Percentiles rank a stretch among this genome's conserved stretches.
These are phyloP conservation scores for Ectropis grisescens DNA, from an alignment of 1,140 invertebrate species.

Conservation along the genomic window DNA sequence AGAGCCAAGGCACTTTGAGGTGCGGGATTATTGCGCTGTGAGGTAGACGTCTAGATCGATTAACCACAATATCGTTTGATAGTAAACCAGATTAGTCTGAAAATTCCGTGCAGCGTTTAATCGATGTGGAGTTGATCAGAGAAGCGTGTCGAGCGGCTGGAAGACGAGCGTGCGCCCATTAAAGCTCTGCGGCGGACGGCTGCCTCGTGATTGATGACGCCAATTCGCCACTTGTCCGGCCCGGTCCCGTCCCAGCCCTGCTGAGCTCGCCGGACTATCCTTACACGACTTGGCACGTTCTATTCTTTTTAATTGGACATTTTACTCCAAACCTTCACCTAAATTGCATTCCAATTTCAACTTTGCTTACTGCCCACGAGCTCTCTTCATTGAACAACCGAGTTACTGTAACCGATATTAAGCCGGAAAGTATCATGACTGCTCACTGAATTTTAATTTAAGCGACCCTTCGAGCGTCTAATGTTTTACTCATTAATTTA, in stretches of 20 bases:
- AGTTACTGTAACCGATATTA: too few species aligned
- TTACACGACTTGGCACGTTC: conserved; percentile 15
- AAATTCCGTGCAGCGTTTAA: conserved; percentile 4
- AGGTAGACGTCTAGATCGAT: too few species aligned
- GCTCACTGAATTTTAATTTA: too few species aligned
- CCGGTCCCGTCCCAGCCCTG: conserved; percentile 4
- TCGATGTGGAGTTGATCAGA: conserved; percentile 12
- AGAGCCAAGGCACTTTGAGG: too few species aligned
- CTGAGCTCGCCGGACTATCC: conserved; percentile 4
- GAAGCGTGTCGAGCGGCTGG: conserved; percentile 5
- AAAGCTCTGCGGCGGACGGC: conserved; percentile 30
- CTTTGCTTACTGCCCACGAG: too few species aligned
- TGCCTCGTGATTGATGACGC: conserved; percentile 43
- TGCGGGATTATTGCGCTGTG: too few species aligned
- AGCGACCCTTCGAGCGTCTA: background rate
- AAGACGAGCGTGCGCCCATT: conserved; percentile 30
- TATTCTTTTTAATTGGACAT: conserved; percentile 13
- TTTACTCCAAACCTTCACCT: conserved; percentile 3
- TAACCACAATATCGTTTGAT: too few species aligned
- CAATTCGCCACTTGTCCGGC: conserved; percentile 45
- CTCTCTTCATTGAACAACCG: too few species aligned
- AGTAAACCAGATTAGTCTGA: too few species aligned
- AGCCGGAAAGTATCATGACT: too few species aligned
- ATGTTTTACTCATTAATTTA: conserved; percentile 17
- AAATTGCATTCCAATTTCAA: background rate